Percentiles rank a stretch among this genome's conserved stretches.
These are phyloP conservation scores for Drosophila stalkeri DNA, from an alignment of 2,888 invertebrate species.

Conservation along the genomic window DNA sequence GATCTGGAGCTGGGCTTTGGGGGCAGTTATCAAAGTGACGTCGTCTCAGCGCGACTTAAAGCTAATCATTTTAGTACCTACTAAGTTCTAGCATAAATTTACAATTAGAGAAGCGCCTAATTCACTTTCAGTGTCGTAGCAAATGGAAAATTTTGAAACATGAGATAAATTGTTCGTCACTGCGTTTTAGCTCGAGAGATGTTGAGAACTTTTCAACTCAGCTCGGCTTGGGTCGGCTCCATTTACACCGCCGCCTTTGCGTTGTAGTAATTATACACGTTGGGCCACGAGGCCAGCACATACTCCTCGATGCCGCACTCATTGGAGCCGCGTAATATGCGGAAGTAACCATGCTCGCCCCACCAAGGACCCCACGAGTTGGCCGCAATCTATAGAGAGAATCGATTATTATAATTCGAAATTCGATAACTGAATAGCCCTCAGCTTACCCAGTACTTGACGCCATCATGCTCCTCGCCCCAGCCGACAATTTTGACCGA, in stretches of 20 bases:
- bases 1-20: conserved; percentile 17
- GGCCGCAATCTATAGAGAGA: conserved; percentile 90
- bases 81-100: conserved; percentile 75
- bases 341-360: conserved; percentile 97
- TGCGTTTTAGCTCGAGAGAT: conserved; percentile 68
- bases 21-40: conserved; percentile 59
- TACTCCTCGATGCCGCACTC: conserved; percentile 96
- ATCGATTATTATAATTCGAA: not conserved
- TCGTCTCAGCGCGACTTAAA: conserved; percentile 66
- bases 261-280: conserved; percentile 82
- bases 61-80: conserved; percentile 76
- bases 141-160: conserved; percentile 70
- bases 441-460: conserved; percentile 93
- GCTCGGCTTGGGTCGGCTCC: conserved; percentile 3
- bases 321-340: conserved; percentile 92
- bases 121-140: conserved; percentile 72
- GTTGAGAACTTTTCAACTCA: conserved; percentile 18
- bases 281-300: conserved; percentile 91
- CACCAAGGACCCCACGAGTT: conserved; percentile 97
- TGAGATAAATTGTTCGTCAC: conserved; percentile 73
- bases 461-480: conserved; percentile 90
- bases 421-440: not conserved
- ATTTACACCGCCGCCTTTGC: conserved; percentile 59
- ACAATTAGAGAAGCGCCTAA: conserved; percentile 76
- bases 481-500: conserved; percentile 97